These are phyloP conservation scores for Helogale parvula DNA, from an alignment of 2,113 vertebrate species.

Conservation along the genomic window DNA sequence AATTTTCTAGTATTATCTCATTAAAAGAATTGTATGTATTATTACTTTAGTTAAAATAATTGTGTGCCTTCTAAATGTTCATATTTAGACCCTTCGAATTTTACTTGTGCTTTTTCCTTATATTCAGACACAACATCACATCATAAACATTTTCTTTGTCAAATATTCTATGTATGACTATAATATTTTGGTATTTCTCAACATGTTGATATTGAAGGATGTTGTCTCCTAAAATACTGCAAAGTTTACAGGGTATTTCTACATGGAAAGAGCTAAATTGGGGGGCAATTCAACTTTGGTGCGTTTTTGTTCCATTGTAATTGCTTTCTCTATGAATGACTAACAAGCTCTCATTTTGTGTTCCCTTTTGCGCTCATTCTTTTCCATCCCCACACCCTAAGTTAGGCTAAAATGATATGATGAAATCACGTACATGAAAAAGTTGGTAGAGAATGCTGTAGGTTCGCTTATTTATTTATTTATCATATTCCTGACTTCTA, in stretches of 20 bases:
- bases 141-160: not conserved
- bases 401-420: not conserved
- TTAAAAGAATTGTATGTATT: not conserved
- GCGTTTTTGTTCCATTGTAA: not conserved
- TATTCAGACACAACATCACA: not conserved
- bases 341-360: not conserved
- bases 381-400: not conserved
- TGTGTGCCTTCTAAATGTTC: not conserved
- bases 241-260: not conserved
- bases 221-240: not conserved
- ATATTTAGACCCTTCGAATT: not conserved
- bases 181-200: slow-evolving; percentile 34
- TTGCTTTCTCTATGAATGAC: not conserved
- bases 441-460: not conserved
- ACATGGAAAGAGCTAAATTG: not conserved
- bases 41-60: not conserved
- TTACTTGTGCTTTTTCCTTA: not conserved
- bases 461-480: not conserved
- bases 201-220: not conserved
- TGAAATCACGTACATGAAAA: not conserved
- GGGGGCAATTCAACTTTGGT: not conserved
- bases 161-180: not conserved
- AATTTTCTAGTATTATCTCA: not conserved
- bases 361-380: not conserved
- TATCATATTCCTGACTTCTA: not conserved